These are phyloP conservation scores for Craseonycteris thonglongyai DNA, from an alignment of 2,113 vertebrate genomes.

Conservation along the genomic window DNA sequence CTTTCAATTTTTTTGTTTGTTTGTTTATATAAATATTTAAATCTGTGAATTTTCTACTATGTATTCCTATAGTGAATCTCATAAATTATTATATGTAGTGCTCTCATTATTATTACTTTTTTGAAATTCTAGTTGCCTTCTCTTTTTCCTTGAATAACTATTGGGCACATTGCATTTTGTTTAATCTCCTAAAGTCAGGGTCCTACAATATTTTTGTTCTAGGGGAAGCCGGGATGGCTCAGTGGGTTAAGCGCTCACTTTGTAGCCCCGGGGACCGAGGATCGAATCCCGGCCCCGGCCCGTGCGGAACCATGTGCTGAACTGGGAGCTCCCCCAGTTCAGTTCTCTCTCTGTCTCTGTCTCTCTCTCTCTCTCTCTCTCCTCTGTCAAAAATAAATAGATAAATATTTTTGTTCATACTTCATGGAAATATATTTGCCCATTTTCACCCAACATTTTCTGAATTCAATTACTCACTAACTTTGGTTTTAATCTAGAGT, in stretches of 20 bases:
- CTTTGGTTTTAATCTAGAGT: not conserved
- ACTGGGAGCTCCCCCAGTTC: no score
- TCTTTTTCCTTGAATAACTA: not conserved
- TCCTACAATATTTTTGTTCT: no score
- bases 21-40: not conserved
- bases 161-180: not conserved
- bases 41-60: not conserved
- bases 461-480: not conserved
- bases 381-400: no score
- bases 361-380: no score
- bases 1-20: not conserved
- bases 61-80: not conserved
- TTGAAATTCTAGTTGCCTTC: not conserved
- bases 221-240: no score
- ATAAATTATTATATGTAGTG: not conserved
- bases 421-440: not conserved
- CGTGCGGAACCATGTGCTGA: no score
- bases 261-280: no score
- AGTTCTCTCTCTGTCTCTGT: no score
- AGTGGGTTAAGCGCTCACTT: no score
- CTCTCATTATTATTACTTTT: not conserved
- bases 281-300: no score
- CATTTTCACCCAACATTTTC: not conserved
- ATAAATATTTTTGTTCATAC: no score
- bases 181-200: not conserved